Evolutionary conservation across 2,113 vertebrate species (phyloP).

Genomic region (Datnioides undecimradiatus): DNA sequence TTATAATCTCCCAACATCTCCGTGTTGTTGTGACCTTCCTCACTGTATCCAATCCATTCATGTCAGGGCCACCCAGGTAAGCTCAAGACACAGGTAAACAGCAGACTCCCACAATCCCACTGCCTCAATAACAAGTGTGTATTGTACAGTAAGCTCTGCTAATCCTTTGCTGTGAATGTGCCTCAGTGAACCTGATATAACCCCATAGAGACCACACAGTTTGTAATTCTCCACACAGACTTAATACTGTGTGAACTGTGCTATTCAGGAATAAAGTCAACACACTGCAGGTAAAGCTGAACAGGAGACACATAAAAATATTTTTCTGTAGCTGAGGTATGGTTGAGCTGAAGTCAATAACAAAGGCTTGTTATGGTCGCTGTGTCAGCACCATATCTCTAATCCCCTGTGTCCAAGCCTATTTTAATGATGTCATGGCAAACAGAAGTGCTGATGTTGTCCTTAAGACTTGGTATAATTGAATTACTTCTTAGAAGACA

Average conservation of each 20-base stretch:
- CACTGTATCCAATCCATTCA: conserved; percentile 37
- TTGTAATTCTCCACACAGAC: not conserved
- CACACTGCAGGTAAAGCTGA: not conserved
- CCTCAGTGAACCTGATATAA: conserved; percentile 27
- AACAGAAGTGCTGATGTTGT: conserved; percentile 64
- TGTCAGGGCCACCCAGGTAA: conserved; percentile 48
- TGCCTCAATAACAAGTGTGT: conserved; percentile 64
- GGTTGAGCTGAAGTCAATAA: conserved; percentile 31
- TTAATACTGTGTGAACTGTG: not conserved
- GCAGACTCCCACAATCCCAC: conserved; percentile 48
- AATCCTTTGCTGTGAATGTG: conserved; percentile 44
- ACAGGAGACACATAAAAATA: not conserved
- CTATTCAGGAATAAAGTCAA: not conserved
- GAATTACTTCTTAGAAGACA: conserved; percentile 59
- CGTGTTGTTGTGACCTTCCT: conserved; percentile 24
- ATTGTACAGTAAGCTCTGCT: conserved; percentile 40
- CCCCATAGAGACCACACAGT: not conserved
- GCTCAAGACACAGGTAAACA: conserved; percentile 35
- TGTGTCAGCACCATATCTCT: conserved; percentile 59
- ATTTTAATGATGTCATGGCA: conserved; percentile 65
- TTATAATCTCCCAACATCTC: conserved; percentile 33
- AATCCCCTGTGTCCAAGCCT: conserved; percentile 60
- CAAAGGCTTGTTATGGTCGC: conserved; percentile 28
- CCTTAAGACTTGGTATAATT: conserved; percentile 57
- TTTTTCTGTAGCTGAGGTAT: not conserved